A percentile compares a stretch with the other conserved stretches of the same genome.
phyloP scores from a whole-genome alignment of 2,797 vertebrate genomes.

The Toxotes lorentzi region DNA sequence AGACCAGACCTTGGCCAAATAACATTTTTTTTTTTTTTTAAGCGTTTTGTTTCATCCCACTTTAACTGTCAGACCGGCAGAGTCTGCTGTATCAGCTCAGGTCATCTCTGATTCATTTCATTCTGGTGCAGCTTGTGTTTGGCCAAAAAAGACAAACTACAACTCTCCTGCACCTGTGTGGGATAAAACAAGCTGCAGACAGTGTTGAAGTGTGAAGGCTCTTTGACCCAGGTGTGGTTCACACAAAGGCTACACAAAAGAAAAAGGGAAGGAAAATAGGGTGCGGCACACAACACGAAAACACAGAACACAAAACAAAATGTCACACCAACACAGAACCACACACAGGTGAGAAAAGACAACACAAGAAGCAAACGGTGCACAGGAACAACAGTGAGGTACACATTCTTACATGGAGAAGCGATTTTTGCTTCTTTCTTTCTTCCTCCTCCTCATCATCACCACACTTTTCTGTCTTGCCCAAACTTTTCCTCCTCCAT shows the following conservation, averaged over 20 bases:
- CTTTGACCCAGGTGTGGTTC: constrained; percentile 76
- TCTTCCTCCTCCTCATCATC: constrained; percentile 65
- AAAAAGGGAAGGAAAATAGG: constrained; percentile 34
- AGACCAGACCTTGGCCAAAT: constrained; percentile 74
- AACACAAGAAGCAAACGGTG: constrained; percentile 62
- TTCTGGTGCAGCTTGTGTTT: constrained; percentile 31
- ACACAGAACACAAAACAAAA: constrained; percentile 63
- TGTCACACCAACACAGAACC: constrained; percentile 53
- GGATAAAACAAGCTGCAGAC: constrained; percentile 44
- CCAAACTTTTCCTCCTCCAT: constrained; percentile 81
- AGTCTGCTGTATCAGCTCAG: constrained; percentile 11
- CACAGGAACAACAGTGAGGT: constrained; percentile 70
- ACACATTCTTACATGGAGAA: constrained; percentile 86
- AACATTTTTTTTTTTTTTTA: neutral
- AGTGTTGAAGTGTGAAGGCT: constrained; percentile 39
- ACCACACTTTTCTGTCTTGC: constrained; percentile 78
- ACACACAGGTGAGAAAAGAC: constrained; percentile 63
- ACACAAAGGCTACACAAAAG: constrained; percentile 44
- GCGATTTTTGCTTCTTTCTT: constrained; percentile 74
- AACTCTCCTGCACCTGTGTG: constrained; percentile 42
- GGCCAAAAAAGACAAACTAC: constrained; percentile 25
- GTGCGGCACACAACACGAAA: constrained; percentile 58
- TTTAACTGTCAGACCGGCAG: constrained; percentile 9
- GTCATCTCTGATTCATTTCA: constrained; percentile 12
- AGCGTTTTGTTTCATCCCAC: constrained; percentile 49